Percentiles rank a stretch among this genome's conserved stretches.
These are phyloP conservation scores for Mizuhopecten yessoensis DNA, from an alignment of 1,140 invertebrate genomes.

Conservation along the genomic window DNA sequence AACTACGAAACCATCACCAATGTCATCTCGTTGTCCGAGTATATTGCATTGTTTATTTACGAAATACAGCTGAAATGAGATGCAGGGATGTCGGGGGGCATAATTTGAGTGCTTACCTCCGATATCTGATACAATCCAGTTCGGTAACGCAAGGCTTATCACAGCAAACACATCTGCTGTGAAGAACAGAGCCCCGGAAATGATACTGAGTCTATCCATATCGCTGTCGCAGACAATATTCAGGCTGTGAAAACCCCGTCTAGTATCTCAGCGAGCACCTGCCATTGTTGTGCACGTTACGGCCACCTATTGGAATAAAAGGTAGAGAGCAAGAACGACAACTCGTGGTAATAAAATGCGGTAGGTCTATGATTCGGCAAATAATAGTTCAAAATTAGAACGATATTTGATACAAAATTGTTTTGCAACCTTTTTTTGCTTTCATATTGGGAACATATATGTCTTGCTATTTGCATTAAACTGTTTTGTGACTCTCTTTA, in stretches of 20 bases:
- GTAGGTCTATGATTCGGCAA: too few species aligned
- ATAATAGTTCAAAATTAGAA: too few species aligned
- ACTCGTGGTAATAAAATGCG: too few species aligned
- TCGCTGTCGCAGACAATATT: background rate
- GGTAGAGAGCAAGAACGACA: background rate
- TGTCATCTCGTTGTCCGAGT: too few species aligned
- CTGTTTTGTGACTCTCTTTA: too few species aligned
- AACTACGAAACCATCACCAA: too few species aligned
- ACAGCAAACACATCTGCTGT: slow-evolving; percentile 97
- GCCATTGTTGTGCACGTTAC: background rate
- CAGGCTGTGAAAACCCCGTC: background rate
- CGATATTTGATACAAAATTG: too few species aligned
- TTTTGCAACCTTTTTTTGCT: too few species aligned
- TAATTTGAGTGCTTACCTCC: slow-evolving; percentile 87
- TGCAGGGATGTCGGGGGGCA: background rate
- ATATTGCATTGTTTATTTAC: too few species aligned
- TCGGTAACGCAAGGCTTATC: slow-evolving; percentile 95
- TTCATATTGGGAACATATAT: too few species aligned
- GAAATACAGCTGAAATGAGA: too few species aligned
- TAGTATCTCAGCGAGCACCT: background rate
- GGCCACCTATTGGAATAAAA: background rate
- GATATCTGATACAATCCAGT: slow-evolving; percentile 98
- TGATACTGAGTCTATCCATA: slow-evolving; percentile 84
- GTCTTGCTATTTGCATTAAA: too few species aligned
- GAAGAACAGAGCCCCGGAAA: slow-evolving; percentile 95